Evolutionary conservation across 2,113 vertebrate species (phyloP), one percentile per base, ranked within the genome.

Genomic region (Columba janthina): DNA sequence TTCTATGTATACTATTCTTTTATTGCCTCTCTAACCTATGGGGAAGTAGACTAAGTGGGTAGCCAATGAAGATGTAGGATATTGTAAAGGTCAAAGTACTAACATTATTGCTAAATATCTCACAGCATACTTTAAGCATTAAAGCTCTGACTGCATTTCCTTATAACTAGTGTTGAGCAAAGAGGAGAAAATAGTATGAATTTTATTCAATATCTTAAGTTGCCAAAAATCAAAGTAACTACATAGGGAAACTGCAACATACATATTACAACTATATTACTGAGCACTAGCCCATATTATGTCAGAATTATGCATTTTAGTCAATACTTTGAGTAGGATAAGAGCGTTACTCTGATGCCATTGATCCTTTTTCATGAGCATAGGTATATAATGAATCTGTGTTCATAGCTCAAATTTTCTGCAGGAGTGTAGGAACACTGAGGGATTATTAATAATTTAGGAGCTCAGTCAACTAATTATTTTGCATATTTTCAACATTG

Each of bases 31-130:
- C 65, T 93, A 94, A 87, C 92, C 92, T 96, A 85, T 89, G 18
- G 82, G 70, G 71, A 90, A 94, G 62, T 58, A 71, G 74, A 46
- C 58, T 38, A 94, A 94, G 72, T n/a, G 3, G 25, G n/a, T 40
- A 90, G 61, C 92, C 95, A 96, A 88, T 84, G 77, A 91, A 91
- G 91, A 71, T 15, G 54, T 77, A 95, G 83, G 83, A 90, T 91
- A 92, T 54, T 77, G 71, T 81, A 97, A 97, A 97, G 85, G 96
- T 95, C 81, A 95, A 95, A 95, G 78, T 93, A 91, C 92, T 91
- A 96, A 97, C 64, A 93, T 96, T 97, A 92, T 97, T 95, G 75
- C 86, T 94, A 90, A 97, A 74, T 91, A 95, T 92, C 92, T 93
- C 40, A 76, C 34, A 66, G 83, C 74, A 94, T 92, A 78, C 71